These are phyloP conservation scores for Margaritifera margaritifera DNA, from an alignment of 2,888 invertebrate species.

Conservation along the genomic window DNA sequence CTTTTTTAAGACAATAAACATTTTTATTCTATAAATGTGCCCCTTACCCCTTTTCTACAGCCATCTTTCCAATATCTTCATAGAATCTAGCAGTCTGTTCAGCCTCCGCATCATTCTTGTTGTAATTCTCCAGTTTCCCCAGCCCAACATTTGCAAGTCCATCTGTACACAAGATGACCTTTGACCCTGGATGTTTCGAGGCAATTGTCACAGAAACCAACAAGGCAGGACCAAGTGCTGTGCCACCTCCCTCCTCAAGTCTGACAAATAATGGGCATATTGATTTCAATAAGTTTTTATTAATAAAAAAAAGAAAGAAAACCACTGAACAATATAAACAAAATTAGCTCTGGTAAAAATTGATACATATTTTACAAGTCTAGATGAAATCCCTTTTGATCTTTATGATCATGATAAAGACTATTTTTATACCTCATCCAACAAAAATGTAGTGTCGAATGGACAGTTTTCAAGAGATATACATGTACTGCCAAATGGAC, in stretches of 20 bases:
- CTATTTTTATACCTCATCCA: no score
- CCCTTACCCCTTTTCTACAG: slow-evolving; percentile 60
- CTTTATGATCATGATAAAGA: no score
- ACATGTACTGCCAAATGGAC: no score
- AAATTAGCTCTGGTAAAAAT: no score
- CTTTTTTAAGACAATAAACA: no score
- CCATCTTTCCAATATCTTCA: slow-evolving; percentile 49
- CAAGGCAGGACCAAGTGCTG: slow-evolving; percentile 70
- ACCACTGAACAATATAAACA: no score
- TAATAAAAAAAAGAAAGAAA: no score
- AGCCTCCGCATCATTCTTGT: slow-evolving; percentile 38
- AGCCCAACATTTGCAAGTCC: slow-evolving; percentile 71
- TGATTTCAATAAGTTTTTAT: background rate
- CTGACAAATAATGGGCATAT: slow-evolving; percentile 35
- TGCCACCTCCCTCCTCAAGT: slow-evolving; percentile 68
- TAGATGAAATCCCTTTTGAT: no score
- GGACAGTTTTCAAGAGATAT: no score
- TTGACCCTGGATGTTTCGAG: slow-evolving; percentile 66
- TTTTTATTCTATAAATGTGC: background rate
- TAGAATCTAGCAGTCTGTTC: slow-evolving; percentile 51
- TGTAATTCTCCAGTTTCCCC: slow-evolving; percentile 60
- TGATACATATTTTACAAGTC: no score
- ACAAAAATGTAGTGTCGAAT: no score
- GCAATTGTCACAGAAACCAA: slow-evolving; percentile 66
- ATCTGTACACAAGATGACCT: slow-evolving; percentile 71